These are phyloP conservation scores for Trichechus manatus DNA, from an alignment of 2,113 vertebrate genomes.

Conservation along the genomic window DNA sequence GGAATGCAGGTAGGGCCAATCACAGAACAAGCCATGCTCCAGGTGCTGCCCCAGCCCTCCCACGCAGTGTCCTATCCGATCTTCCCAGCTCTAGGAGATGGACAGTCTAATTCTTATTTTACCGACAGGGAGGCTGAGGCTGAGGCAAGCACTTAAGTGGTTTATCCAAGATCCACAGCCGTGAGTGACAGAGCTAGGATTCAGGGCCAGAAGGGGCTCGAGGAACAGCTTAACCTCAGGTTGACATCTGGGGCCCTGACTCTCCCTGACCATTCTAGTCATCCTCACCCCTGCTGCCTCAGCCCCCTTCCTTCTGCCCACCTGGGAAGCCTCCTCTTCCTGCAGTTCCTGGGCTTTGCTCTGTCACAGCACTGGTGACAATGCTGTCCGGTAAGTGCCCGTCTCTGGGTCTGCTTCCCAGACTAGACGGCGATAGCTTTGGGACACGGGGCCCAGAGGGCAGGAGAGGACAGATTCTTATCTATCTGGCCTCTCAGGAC, in stretches of 20 bases:
- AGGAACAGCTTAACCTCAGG: not conserved
- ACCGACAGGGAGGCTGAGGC: not conserved
- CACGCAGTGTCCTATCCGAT: not conserved
- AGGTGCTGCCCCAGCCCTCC: not conserved
- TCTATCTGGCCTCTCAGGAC: not conserved
- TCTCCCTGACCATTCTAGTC: not conserved
- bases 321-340: not conserved
- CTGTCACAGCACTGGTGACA: not conserved
- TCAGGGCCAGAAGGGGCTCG: not conserved
- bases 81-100: not conserved
- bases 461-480: rapidly evolving
- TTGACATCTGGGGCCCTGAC: not conserved
- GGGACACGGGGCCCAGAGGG: not conserved
- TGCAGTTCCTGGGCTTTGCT: not conserved
- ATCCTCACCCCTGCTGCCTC: not conserved
- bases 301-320: not conserved
- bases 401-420: not conserved
- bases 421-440: rapidly evolving
- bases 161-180: not conserved
- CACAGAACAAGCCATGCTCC: rapidly evolving
- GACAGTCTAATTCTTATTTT: not conserved
- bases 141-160: not conserved
- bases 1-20: not conserved
- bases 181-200: not conserved
- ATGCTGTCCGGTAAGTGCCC: rapidly evolving